A percentile compares a stretch with the other conserved stretches of the same genome.
Conservation (phyloP, 1,140 invertebrate genomes). For the Laupala kohalensis region DNA sequence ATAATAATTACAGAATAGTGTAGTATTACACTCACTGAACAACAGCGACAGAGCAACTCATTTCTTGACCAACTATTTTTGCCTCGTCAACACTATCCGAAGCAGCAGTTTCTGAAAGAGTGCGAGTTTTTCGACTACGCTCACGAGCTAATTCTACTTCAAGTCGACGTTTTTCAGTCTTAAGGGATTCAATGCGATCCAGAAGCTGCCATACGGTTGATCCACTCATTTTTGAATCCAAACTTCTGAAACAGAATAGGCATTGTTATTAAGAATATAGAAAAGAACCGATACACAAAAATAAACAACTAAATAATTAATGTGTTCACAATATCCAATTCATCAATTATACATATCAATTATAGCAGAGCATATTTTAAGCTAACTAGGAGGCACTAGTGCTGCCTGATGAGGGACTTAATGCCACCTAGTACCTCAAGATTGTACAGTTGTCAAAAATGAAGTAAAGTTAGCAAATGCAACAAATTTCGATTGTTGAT, state of each 20-base stretch:
- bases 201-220: slow-evolving; percentile 20
- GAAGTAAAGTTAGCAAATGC: too few species aligned
- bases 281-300: background rate
- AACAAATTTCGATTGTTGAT: too few species aligned
- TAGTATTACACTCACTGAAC: slow-evolving; percentile 14
- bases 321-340: background rate
- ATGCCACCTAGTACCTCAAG: too few species aligned
- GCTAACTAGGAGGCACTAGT: background rate
- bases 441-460: too few species aligned
- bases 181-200: slow-evolving; percentile 26
- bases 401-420: background rate
- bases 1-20: background rate
- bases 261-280: too few species aligned
- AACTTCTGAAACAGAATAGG: background rate
- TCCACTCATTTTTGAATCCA: background rate
- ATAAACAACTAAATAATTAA: background rate
- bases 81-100: background rate
- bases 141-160: slow-evolving; percentile 29
- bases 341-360: background rate
- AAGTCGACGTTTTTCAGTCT: slow-evolving; percentile 28
- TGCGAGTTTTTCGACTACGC: slow-evolving; percentile 14
- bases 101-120: background rate
- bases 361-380: background rate
- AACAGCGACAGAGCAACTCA: slow-evolving; percentile 29
- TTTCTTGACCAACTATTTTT: slow-evolving; percentile 23